A percentile compares a stretch with the other conserved stretches of the same genome.
Conservation (phyloP, 2,113 vertebrate genomes). For the Diadophis punctatus region DNA sequence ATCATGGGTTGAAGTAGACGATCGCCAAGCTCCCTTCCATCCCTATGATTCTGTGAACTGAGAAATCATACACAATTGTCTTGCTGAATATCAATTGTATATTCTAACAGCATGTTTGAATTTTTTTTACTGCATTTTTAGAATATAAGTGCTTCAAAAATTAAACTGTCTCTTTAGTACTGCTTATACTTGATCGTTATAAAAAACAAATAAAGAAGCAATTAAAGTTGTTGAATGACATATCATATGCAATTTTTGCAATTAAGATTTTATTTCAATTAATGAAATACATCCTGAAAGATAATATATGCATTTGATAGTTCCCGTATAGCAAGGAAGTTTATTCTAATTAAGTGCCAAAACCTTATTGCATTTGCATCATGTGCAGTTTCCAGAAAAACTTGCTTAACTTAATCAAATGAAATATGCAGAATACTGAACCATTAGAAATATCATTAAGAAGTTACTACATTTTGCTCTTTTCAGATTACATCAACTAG, state of each 20-base stretch:
- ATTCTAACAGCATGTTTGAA: slow-evolving; percentile 30
- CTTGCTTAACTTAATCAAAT: background rate
- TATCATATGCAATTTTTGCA: slow-evolving; percentile 9
- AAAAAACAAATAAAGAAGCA: slow-evolving; percentile 27
- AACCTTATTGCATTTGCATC: background rate
- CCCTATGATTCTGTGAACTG: background rate
- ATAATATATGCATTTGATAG: background rate
- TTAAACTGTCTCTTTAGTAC: accelerated
- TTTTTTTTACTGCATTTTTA: slow-evolving; percentile 36
- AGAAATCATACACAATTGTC: background rate
- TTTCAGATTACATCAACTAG: background rate
- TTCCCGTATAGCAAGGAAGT: background rate
- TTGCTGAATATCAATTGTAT: background rate
- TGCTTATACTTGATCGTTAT: slow-evolving; percentile 39
- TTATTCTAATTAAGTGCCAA: background rate
- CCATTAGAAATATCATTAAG: background rate
- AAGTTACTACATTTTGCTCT: background rate
- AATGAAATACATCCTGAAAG: background rate
- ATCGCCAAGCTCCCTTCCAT: background rate
- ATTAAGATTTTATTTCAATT: slow-evolving; percentile 17
- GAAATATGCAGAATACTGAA: background rate
- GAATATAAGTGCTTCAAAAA: slow-evolving; percentile 32
- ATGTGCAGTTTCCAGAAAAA: background rate
- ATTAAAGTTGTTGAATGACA: slow-evolving; percentile 51
- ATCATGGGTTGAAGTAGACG: background rate